Conservation (phyloP, 2,797 vertebrate genomes). For the Scyliorhinus canicula region DNA sequence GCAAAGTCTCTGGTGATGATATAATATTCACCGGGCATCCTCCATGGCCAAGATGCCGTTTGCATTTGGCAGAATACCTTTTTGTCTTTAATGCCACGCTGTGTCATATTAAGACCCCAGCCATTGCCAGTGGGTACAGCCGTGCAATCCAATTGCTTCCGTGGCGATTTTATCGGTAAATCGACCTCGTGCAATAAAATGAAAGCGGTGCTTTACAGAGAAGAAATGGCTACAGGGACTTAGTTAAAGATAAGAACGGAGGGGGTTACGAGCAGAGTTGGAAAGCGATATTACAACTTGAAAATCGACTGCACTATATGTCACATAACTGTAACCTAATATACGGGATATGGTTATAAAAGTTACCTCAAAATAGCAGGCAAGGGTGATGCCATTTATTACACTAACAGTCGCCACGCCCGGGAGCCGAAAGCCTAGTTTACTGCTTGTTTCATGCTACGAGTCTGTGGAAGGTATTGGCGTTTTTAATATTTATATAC, state of each 20-base stretch:
- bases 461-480: neutral
- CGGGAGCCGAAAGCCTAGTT: neutral
- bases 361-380: conserved; percentile 3
- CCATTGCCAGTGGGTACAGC: neutral
- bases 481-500: conserved; percentile 21
- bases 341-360: neutral
- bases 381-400: conserved; percentile 8
- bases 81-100: too few species aligned
- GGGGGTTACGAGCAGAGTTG: neutral
- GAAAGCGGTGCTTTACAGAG: neutral
- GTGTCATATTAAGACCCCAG: neutral
- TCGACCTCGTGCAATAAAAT: neutral
- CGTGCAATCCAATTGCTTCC: neutral
- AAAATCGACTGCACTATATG: neutral
- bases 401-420: neutral
- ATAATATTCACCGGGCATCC: neutral
- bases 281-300: neutral
- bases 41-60: neutral
- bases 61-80: neutral
- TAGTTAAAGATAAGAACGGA: neutral
- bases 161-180: neutral
- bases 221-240: neutral
- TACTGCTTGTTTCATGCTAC: neutral
- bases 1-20: neutral
- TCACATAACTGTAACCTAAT: conserved; percentile 16